Conservation (phyloP, 2,797 vertebrate genomes). For the Tangara arthus region DNA sequence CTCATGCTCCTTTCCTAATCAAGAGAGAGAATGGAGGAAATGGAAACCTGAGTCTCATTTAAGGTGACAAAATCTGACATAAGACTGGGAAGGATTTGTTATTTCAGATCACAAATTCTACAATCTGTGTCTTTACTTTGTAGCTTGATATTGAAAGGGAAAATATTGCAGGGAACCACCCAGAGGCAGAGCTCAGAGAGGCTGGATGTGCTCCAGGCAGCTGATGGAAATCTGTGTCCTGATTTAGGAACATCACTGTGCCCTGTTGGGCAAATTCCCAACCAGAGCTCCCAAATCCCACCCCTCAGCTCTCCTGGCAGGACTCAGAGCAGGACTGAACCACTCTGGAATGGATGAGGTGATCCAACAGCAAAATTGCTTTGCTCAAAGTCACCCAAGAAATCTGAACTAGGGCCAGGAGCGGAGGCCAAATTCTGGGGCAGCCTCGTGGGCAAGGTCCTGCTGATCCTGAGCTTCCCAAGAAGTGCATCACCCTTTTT, state of each 20-base stretch:
- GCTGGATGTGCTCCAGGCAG: neutral
- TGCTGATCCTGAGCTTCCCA: neutral
- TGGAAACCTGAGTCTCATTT: neutral
- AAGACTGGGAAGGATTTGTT: neutral
- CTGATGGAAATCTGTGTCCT: accelerated
- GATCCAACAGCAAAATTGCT: neutral
- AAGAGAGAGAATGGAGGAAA: neutral
- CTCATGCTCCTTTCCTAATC: neutral
- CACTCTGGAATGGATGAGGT: accelerated
- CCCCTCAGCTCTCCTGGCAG: neutral
- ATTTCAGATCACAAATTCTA: neutral
- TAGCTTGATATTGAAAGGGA: neutral
- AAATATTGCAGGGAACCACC: neutral
- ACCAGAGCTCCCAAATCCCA: neutral
- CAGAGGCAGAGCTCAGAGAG: neutral
- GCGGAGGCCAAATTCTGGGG: neutral
- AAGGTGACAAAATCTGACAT: neutral
- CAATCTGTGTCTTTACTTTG: neutral
- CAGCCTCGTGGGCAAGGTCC: neutral
- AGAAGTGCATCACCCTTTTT: neutral
- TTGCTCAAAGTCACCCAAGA: accelerated
- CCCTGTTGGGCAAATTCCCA: neutral
- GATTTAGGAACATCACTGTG: accelerated
- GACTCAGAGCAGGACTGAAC: accelerated
- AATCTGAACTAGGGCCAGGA: neutral